Evolutionary conservation across 2,797 vertebrate genomes (phyloP), one percentile per base, ranked within the genome.

Genomic region (Odontamblyopus lacepedii): DNA sequence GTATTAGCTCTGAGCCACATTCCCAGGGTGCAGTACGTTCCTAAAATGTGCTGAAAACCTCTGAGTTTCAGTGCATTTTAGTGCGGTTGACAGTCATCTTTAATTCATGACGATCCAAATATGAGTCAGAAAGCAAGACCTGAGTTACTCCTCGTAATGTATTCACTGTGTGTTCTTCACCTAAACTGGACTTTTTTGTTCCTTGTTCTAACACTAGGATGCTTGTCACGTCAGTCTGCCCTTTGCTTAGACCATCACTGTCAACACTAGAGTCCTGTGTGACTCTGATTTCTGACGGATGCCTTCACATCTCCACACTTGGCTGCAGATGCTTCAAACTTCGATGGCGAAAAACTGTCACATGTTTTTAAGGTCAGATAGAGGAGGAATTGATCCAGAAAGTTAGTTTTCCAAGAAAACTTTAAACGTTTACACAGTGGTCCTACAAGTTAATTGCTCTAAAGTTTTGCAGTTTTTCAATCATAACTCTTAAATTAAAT

Each of bases 141-240:
- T 75, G 53, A 77, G 73, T 79, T 79, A 70, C 73, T 63, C 3
- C 60, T 60, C 72, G 59, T 75, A 83, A 88, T 78, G 60, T 78
- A 86, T 88, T 89, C 83, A 41, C 51, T 2, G 74, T 82, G 79
- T 78, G 74, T 85, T 70, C 71, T 18, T 1, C 26, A 61, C 78
- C 78, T 82, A 78, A 77, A 79, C 83, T 78, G 76, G 83, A 77
- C 80, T 77, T 74, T 69, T 59, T 69, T 30, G 44, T 66, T 66
- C 44, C 44, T 66, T 38, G 30, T 63, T n/a, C 64, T 26, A 23
- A 62, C 74, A 71, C 87, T 88, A 61, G 70, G 77, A 93, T 93
- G 91, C 92, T 62, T 48, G 90, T 93, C 92, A 93, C 92, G 90
- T 92, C 88, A 79, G 79, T 82, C 83, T 94, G 93, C 93, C 92